phyloP scores from a whole-genome alignment of 1,140 invertebrate genomes.

The Lamellibrachia luymesi region DNA sequence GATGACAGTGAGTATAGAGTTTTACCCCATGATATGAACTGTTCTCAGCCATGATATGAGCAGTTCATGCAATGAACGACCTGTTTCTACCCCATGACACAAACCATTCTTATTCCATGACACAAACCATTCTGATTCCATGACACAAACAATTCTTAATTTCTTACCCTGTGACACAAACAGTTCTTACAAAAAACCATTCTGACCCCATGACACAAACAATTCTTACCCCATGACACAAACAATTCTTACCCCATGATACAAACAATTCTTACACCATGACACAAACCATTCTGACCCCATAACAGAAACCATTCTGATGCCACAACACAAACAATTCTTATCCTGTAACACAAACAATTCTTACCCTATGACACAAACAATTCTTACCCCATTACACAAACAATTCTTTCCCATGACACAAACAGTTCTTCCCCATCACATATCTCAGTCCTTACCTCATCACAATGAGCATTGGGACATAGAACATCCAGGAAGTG shows the following conservation, averaged over 20 bases:
- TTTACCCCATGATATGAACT: no score
- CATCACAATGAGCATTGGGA: conserved; percentile 45
- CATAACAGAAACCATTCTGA: background rate
- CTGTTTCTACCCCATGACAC: no score
- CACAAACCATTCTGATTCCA: background rate
- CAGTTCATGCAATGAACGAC: no score
- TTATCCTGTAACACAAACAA: background rate
- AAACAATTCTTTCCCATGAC: background rate
- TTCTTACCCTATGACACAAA: background rate
- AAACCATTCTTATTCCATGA: background rate
- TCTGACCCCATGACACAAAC: background rate
- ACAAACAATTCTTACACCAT: background rate
- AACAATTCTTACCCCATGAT: background rate
- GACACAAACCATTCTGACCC: no score
- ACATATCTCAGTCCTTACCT: conserved; percentile 37
- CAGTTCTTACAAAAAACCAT: no score
- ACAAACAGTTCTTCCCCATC: background rate
- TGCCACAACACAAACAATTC: background rate
- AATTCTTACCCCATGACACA: background rate
- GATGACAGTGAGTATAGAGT: background rate
- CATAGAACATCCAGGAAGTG: conserved; percentile 39
- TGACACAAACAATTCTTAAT: background rate
- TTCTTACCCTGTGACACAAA: background rate
- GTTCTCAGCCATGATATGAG: no score
- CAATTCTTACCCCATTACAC: background rate